A percentile compares a stretch with the other conserved stretches of the same genome.
Conservation (phyloP, 1,140 invertebrate species). For the Mizuhopecten yessoensis region DNA sequence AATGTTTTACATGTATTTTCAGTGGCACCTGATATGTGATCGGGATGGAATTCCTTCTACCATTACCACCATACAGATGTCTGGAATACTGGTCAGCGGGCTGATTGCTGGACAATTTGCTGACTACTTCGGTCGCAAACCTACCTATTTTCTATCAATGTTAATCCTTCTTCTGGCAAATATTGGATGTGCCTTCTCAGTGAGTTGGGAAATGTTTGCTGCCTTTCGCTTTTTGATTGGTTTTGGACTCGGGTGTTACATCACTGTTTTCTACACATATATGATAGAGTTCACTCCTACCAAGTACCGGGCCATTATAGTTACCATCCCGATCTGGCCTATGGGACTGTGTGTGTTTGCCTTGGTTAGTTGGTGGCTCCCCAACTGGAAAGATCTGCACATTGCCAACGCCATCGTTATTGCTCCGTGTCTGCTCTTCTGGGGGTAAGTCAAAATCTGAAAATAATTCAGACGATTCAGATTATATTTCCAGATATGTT, state of each 20-base stretch:
- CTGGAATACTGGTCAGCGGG: conserved; percentile 72
- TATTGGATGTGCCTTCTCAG: conserved; percentile 62
- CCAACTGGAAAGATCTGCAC: conserved; percentile 65
- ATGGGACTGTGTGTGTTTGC: conserved; percentile 54
- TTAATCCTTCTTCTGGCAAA: conserved; percentile 60
- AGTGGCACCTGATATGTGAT: conserved; percentile 77
- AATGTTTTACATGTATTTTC: conserved; percentile 47
- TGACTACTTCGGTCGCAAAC: conserved; percentile 72
- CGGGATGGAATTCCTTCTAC: conserved; percentile 64
- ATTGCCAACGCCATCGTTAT: conserved; percentile 60
- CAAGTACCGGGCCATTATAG: conserved; percentile 54
- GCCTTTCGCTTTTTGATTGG: conserved; percentile 73
- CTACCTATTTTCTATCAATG: conserved; percentile 65
- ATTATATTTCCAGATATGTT: not conserved
- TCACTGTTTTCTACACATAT: conserved; percentile 59
- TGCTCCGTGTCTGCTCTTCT: conserved; percentile 65
- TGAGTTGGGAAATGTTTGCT: conserved; percentile 74
- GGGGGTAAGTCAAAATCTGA: conserved; percentile 62
- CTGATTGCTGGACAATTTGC: conserved; percentile 70
- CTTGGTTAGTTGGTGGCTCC: conserved; percentile 58
- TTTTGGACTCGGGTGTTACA: conserved; percentile 54
- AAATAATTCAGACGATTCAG: not conserved
- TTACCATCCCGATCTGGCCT: conserved; percentile 52
- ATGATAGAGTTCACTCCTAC: conserved; percentile 57
- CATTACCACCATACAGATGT: conserved; percentile 78